Percentiles rank a stretch among this genome's conserved stretches.
These are phyloP conservation scores for Platysternon megacephalum DNA, from an alignment of 2,113 vertebrate genomes.

Conservation along the genomic window DNA sequence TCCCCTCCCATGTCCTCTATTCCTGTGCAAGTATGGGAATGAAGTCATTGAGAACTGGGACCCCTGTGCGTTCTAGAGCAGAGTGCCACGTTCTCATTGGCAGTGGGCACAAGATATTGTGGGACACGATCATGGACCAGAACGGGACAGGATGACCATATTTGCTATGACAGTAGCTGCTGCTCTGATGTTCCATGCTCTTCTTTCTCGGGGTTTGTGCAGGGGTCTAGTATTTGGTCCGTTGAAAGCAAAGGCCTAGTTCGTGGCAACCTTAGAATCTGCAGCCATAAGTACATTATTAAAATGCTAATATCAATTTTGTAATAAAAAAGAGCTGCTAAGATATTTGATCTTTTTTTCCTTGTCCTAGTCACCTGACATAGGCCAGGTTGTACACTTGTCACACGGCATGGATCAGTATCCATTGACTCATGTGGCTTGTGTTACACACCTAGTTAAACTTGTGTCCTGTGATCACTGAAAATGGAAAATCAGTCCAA, in stretches of 20 bases:
- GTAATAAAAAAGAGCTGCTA: constrained; percentile 67
- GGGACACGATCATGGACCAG: neutral
- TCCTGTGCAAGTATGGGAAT: constrained; percentile 16
- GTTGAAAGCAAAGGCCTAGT: constrained; percentile 31
- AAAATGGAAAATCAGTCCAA: neutral
- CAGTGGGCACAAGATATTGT: constrained; percentile 52
- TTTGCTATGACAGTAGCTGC: neutral
- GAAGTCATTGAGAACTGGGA: constrained; percentile 56
- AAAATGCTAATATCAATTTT: constrained; percentile 72
- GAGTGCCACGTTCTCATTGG: neutral
- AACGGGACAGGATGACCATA: neutral
- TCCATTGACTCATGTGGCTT: neutral
- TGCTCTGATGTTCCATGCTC: neutral
- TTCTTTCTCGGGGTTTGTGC: neutral
- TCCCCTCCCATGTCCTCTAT: constrained; percentile 2
- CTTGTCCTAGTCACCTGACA: constrained; percentile 47
- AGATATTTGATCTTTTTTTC: constrained; percentile 58
- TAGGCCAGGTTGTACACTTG: constrained; percentile 22
- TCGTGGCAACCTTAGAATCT: constrained; percentile 45
- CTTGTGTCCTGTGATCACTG: neutral
- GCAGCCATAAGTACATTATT: constrained; percentile 37
- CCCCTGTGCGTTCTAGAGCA: neutral
- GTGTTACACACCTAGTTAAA: neutral
- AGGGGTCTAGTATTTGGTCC: constrained; percentile 21
- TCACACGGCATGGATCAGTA: constrained; percentile 21